Base-by-base conservation (phyloP, 2,797 vertebrate genomes). In the Takifugu rubripes region DNA sequence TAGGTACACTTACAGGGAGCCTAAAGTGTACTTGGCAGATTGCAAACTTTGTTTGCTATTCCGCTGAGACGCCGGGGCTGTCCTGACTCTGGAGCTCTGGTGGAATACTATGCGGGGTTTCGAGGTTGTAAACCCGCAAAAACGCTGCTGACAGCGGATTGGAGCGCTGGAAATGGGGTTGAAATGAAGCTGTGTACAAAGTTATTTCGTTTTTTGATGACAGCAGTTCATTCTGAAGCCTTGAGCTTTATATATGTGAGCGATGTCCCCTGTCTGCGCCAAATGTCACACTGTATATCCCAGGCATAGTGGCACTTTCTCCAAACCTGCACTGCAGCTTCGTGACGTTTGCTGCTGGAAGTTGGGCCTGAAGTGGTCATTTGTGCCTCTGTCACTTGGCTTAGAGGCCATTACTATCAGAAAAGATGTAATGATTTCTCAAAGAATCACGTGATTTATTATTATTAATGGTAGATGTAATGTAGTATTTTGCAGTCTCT, bases 251-350 rank as follows among this genome's bases (percentile, higher is more conserved):
- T 21, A 21, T 21, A 21, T 21, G 27, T 33, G 31, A 33, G 31
- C 10, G 31, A 21, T 52, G 43, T 16, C 43, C 16, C 44, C 43
- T 17, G 16, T 44, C 5, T 44, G 43, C 5, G 16, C 8, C 25
- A 61, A 31, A 49, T 54, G 65, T 49, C 49, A 50, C 24, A 61
- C 2, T 51, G 48, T 40, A 56, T 45, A 24, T 21, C 21, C 21
- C 21, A 21, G 16, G 53, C 53, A 48, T 17, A 26, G 52, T 26
- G 43, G 24, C 55, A 66, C 27, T 56, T 72, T 63, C 61, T 29
- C 40, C 5, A 25, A 56, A 16, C 27, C 63, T 68, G 72, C 66
- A 64, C 6, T 69, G 71, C 64, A 66, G 65, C 68, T 49, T 25
- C 54, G 52, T 65, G 46, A 26, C 25, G 6, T 51, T 58, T 53